Evolutionary conservation across 2,797 vertebrate genomes (phyloP), one percentile per base, ranked within the genome.

Genomic region (Urosaurus nigricauda): DNA sequence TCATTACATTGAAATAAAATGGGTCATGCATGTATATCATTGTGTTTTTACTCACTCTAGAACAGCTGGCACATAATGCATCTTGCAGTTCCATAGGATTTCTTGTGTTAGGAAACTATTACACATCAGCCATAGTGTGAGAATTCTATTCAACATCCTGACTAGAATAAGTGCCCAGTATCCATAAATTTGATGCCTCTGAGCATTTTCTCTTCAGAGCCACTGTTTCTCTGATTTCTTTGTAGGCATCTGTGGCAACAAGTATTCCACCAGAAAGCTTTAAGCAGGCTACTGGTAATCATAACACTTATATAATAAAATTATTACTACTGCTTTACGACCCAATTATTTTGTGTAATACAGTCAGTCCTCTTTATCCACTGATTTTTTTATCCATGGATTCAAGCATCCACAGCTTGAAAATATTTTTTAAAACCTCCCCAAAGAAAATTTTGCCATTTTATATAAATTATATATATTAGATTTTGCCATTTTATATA

Each of bases 191-290:
- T 85, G 91, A 0, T 1, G 47, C 92, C 88, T 84, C 35, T 13
- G 73, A 90, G 86, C 89, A 93, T 92, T 95, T 92, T 87, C 95
- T 43, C 0, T 0, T 29, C 85, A 14, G 24, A 80, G 88, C 87
- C 85, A 85, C 0, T 0, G 3, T 56, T 90, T 51, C 89, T 90
- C 84, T 89, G 88, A 40, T 65, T 91, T 84, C 81, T 90, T 94
- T 43, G 0, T 71, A 43, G 0, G 91, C 96, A 88, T 93, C 96
- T 91, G 93, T 93, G 93, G 95, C 89, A 96, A 96, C 86, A 0
- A 1, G 51, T 91, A 73, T n/a, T 47, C 32, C 56, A 7, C 80
- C 29, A 82, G 43, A 43, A 43, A 43, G 43, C 43, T 43, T 5
- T 43, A 43, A 43, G 43, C 43, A 43, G 80, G 24, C 53, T 71